Evolutionary conservation across 2,113 vertebrate species (phyloP), one percentile per base, ranked within the genome.

Genomic region (Megaleporinus macrocephalus): DNA sequence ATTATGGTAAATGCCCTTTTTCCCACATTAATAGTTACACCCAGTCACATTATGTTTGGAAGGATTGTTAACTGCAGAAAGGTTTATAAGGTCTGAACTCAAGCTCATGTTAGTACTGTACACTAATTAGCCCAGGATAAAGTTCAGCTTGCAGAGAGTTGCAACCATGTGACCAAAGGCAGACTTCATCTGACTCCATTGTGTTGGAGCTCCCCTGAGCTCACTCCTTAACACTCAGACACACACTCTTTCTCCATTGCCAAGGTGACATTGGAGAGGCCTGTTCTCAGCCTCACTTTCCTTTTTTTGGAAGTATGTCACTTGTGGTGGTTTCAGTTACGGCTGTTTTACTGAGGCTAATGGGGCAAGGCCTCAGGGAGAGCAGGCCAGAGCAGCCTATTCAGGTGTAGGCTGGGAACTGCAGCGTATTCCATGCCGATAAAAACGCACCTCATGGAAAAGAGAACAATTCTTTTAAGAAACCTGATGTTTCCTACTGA

Each of bases 261-360:
- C 61, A 83, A 83, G 70, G 61, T 74, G 69, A 57, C 82, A 80
- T 65, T 80, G 57, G 71, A 80, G 59, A 53, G 69, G 18, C 16
- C 70, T 33, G 55, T 80, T 59, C 49, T 47, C 59, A 78, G 29
- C 29, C 18, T 78, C 49, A 12, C 18, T 59, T 68, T 68, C 36
- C n/a, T 16, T 78, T 62, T 41, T 71, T 24, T 5, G 70, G 76
- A 24, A 78, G n/a, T 22, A 49, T 73, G 41, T 83, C 10, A 49
- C 49, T 14, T 73, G 49, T 3, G 29, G 9, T 18, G 10, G 51
- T 29, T 73, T 73, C n/a, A 30, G 18, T 78, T 78, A 70, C 76
- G 51, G 24, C 18, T 44, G 30, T 57, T 68, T 53, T 53, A 36
- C 47, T 18, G 16, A 29, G 68, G 18, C 9, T 63, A 78, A 72